Evolutionary conservation across 2,113 vertebrate genomes (phyloP).

Genomic region (Pangasianodon hypophthalmus): DNA sequence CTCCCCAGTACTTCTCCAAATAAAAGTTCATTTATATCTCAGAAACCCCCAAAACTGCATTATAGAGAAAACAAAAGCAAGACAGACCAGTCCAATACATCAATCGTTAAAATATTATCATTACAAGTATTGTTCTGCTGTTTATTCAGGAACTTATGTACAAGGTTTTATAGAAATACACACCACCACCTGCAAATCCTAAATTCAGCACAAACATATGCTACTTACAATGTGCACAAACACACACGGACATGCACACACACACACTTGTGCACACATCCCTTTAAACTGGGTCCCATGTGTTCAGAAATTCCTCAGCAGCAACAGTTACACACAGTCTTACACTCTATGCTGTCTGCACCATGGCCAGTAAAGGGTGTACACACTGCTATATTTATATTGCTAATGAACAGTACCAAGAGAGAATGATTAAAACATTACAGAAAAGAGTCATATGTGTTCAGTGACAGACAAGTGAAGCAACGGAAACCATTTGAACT

Average conservation of each 20-base stretch:
- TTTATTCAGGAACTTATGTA: neutral
- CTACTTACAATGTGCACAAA: conserved; percentile 25
- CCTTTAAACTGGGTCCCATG: conserved; percentile 51
- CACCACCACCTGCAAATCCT: conserved; percentile 44
- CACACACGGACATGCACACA: neutral
- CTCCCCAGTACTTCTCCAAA: conserved; percentile 24
- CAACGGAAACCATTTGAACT: neutral
- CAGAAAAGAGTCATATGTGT: neutral
- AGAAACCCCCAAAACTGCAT: conserved; percentile 13
- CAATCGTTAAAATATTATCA: neutral
- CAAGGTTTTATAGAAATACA: conserved; percentile 12
- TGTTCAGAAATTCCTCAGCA: conserved; percentile 58
- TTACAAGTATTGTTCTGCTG: neutral
- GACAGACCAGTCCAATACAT: conserved; percentile 3
- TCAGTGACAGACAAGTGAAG: neutral
- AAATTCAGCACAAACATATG: conserved; percentile 40
- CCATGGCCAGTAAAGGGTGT: neutral
- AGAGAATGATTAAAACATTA: neutral
- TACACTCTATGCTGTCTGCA: neutral
- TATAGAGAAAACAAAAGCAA: neutral
- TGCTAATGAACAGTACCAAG: neutral
- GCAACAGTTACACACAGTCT: conserved; percentile 47
- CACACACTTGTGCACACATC: conserved; percentile 43
- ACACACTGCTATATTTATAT: neutral
- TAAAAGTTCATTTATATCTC: conserved; percentile 5